A percentile compares a stretch with the other conserved stretches of the same genome.
These are phyloP conservation scores for Drosophila aldrichi DNA, from an alignment of 2,888 invertebrate genomes.

Conservation along the genomic window DNA sequence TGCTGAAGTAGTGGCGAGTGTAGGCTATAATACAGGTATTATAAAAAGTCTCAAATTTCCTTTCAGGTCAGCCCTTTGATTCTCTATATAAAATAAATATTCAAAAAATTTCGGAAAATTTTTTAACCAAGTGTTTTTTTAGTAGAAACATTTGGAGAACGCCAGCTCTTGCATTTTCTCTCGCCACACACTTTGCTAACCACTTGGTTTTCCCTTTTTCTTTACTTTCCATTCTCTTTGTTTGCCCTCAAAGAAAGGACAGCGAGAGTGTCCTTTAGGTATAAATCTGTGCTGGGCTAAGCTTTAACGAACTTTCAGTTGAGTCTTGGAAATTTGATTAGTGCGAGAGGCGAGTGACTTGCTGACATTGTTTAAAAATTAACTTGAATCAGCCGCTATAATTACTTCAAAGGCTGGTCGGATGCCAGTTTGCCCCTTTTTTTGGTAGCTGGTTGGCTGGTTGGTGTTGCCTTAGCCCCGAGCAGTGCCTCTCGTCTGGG, in stretches of 20 bases:
- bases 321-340: conserved; percentile 64
- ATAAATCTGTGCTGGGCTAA: conserved; percentile 8
- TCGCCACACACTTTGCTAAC: not conserved
- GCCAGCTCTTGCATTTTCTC: not conserved
- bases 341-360: conserved; percentile 47
- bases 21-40: too few species aligned
- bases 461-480: conserved; percentile 22
- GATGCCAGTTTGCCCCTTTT: conserved; percentile 34
- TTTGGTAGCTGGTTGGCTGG: conserved; percentile 18
- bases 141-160: not conserved
- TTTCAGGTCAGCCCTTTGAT: not conserved
- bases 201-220: not conserved
- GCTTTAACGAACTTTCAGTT: conserved; percentile 26
- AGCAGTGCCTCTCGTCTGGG: conserved; percentile 62
- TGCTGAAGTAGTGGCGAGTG: too few species aligned
- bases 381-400: conserved; percentile 74
- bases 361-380: conserved; percentile 75
- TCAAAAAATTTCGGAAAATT: not conserved
- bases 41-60: not conserved
- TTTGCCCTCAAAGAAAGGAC: not conserved
- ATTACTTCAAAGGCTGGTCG: conserved; percentile 70
- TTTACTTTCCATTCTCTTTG: not conserved
- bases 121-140: not conserved
- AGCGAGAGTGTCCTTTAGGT: conserved; percentile 1
- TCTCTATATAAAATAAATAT: not conserved